Conservation (phyloP, 2,888 invertebrate species). For the Lochmaea capreae region DNA sequence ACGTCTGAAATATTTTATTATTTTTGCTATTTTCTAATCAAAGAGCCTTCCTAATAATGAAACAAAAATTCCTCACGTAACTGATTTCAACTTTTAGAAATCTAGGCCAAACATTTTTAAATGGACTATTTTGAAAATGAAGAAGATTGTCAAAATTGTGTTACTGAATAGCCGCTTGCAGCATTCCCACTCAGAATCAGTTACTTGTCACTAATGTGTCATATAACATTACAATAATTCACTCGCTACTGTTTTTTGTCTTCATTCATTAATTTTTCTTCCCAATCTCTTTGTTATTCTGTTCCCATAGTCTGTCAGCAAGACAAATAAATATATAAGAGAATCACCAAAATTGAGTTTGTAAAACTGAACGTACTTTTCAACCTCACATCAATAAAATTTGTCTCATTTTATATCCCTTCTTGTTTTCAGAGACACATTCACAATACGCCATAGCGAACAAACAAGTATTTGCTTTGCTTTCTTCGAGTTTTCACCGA, state of each 20-base stretch:
- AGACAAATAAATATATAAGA: conserved; percentile 25
- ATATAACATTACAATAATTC: conserved; percentile 5
- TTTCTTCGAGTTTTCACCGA: background rate
- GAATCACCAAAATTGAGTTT: conserved; percentile 34
- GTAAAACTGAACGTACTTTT: conserved; percentile 31
- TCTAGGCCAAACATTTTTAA: no score
- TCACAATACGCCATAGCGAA: conserved; percentile 12
- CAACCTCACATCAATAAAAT: conserved; percentile 22
- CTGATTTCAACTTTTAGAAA: no score
- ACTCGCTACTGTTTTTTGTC: conserved; percentile 19
- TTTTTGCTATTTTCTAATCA: no score
- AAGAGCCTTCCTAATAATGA: no score
- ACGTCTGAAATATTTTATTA: no score
- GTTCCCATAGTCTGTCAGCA: background rate
- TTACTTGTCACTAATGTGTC: conserved; percentile 11
- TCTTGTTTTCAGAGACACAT: conserved; percentile 16
- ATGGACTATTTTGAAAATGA: no score
- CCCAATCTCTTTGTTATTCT: conserved; percentile 1
- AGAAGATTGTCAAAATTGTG: background rate
- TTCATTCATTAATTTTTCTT: conserved; percentile 9
- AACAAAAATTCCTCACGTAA: no score
- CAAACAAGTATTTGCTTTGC: conserved; percentile 10
- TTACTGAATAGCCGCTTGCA: background rate
- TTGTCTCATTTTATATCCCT: conserved; percentile 19
- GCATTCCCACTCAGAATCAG: background rate